Conservation (phyloP, 2,797 vertebrate genomes). For the Notoglanidium macrostoma region DNA sequence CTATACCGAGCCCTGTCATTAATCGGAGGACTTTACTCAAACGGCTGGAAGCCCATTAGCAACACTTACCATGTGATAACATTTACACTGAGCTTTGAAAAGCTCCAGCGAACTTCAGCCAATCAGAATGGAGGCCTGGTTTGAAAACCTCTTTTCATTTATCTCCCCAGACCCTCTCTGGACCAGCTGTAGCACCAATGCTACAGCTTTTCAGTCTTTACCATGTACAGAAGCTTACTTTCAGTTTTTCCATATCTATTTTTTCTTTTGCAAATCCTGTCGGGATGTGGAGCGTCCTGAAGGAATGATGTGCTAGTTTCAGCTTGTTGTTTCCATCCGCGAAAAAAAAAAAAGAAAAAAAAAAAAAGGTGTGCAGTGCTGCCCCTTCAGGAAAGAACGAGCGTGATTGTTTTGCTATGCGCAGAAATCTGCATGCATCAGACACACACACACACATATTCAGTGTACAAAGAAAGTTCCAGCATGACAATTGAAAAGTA, state of each 20-base stretch:
- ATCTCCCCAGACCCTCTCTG: slow-evolving; percentile 53
- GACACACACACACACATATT: background rate
- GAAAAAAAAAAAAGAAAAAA: slow-evolving; percentile 7
- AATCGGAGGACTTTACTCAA: slow-evolving; percentile 75
- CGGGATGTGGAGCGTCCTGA: slow-evolving; percentile 64
- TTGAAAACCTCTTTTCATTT: slow-evolving; percentile 77
- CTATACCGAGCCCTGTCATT: slow-evolving; percentile 79
- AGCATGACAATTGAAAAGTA: background rate
- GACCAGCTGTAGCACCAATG: background rate
- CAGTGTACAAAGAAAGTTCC: background rate
- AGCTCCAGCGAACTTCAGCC: slow-evolving; percentile 73
- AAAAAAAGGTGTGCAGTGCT: slow-evolving; percentile 55
- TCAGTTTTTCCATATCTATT: background rate
- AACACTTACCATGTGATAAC: slow-evolving; percentile 78
- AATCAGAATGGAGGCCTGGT: slow-evolving; percentile 74
- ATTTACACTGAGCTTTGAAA: slow-evolving; percentile 75
- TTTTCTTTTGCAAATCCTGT: slow-evolving; percentile 23
- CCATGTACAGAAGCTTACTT: slow-evolving; percentile 1
- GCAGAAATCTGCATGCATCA: slow-evolving; percentile 38
- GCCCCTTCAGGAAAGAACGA: slow-evolving; percentile 63
- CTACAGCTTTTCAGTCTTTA: background rate
- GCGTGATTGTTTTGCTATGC: slow-evolving; percentile 42
- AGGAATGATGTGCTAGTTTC: slow-evolving; percentile 67
- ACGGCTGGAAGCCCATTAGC: slow-evolving; percentile 79
- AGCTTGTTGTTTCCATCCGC: slow-evolving; percentile 56